Evolutionary conservation across 2,113 vertebrate genomes (phyloP), one percentile per base, ranked within the genome.

Genomic region (Tor tambroides): DNA sequence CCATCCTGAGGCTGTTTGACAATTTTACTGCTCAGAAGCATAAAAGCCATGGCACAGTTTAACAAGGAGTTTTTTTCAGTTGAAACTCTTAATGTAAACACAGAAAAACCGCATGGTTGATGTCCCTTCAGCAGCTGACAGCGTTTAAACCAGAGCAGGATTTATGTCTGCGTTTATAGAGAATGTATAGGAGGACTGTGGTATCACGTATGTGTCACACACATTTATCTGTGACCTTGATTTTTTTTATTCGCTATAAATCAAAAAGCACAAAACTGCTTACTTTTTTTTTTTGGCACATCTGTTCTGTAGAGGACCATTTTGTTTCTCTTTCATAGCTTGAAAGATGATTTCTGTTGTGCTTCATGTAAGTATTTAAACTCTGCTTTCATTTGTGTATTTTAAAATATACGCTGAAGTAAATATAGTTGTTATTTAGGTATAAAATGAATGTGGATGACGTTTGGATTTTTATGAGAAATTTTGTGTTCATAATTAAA

Each of bases 1-100:
- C 30, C 67, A 35, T 46, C 38, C 56, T 49, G 21, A 85, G 56
- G 38, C 26, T 84, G n/a, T 75, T 69, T 69, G 85, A 80, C 74
- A 26, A 10, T 49, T 54, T 17, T 49, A 41, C 35, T 74, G 43
- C n/a, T 56, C 30, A 19, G 54, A 41, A 84, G 43, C 56, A 69
- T 49, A 69, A 88, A 88, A 38, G 63, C 49, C 78, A 28, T 30
- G 8, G 59, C 23, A 19, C 43, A 63, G 35, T 59, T 8, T 38
- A 81, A 19, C 35, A 46, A 17, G 26, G 9, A 56, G 43, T 46
- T 51, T 51, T 21, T 43, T 46, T 46, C 51, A 63, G 72, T 10
- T 35, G 81, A 21, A 11, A 79, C 32, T 17, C 59, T 35, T 32
- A 23, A 71, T 19, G 87, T 54, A 81, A 41, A 74, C n/a, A 61